A percentile compares a stretch with the other conserved stretches of the same genome.
Evolutionary conservation across 2,888 invertebrate species (phyloP).

Genomic region (Dermolepida albohirtum): DNA sequence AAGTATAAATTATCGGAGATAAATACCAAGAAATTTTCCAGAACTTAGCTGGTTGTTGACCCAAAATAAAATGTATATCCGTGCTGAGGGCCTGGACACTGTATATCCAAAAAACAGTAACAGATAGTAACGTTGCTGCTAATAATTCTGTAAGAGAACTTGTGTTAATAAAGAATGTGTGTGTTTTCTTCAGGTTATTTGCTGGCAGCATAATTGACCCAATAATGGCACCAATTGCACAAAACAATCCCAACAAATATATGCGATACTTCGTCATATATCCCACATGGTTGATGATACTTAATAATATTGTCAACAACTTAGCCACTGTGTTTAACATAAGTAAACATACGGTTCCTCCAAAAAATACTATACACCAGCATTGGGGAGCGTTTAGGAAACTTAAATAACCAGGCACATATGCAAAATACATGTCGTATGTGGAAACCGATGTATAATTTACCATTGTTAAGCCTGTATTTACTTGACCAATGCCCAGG

Average conservation of each 20-base stretch:
- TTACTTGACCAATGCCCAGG: slow-evolving; percentile 36
- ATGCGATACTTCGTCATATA: slow-evolving; percentile 37
- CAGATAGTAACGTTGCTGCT: slow-evolving; percentile 8
- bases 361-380: slow-evolving; percentile 25
- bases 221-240: slow-evolving; percentile 30
- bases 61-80: slow-evolving; percentile 46
- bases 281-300: slow-evolving; percentile 39
- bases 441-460: not conserved
- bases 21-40: slow-evolving; percentile 48
- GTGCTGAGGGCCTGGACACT: slow-evolving; percentile 45
- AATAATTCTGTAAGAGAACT: slow-evolving; percentile 19
- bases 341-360: slow-evolving; percentile 27
- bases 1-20: slow-evolving; percentile 36
- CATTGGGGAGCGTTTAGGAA: slow-evolving; percentile 24
- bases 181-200: slow-evolving; percentile 24
- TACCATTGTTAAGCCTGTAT: slow-evolving; percentile 12
- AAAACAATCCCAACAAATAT: slow-evolving; percentile 42
- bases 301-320: slow-evolving; percentile 39
- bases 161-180: slow-evolving; percentile 20
- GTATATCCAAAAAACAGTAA: slow-evolving; percentile 47
- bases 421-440: slow-evolving; percentile 21
- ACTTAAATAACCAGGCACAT: slow-evolving; percentile 29
- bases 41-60: slow-evolving; percentile 46
- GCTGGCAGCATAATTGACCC: slow-evolving; percentile 33
- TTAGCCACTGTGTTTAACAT: slow-evolving; percentile 34